Conservation (phyloP, 2,888 invertebrate genomes). For the Junonia oenone region DNA sequence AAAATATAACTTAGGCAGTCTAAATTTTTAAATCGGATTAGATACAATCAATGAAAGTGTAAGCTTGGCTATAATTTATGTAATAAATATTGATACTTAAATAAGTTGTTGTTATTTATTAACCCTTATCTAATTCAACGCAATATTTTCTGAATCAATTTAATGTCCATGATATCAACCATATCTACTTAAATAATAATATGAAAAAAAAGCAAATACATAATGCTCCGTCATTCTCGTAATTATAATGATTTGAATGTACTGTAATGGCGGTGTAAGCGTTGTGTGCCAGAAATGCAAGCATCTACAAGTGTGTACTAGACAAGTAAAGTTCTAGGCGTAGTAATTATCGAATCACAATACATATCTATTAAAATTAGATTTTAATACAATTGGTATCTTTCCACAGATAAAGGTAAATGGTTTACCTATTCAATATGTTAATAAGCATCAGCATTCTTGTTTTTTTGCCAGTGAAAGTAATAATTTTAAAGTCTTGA, state of each 20-base stretch:
- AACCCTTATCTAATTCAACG: not conserved
- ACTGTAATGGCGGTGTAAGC: not conserved
- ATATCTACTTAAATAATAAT: no score
- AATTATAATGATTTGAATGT: not conserved
- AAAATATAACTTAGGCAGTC: conserved; percentile 63
- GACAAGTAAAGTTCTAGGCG: no score
- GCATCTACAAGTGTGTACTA: no score
- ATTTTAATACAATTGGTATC: no score
- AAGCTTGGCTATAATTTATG: conserved; percentile 79
- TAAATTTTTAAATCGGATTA: conserved; percentile 64
- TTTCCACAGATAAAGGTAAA: no score
- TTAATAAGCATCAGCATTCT: not conserved
- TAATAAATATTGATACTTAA: conserved; percentile 77
- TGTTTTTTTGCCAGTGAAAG: not conserved
- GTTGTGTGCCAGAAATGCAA: no score
- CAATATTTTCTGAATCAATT: not conserved
- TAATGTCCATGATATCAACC: not conserved
- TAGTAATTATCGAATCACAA: no score
- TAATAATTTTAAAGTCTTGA: not conserved
- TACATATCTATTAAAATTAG: no score
- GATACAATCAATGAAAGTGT: conserved; percentile 67
- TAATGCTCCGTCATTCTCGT: no score
- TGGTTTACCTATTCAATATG: no score
- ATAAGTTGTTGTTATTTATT: conserved; percentile 41
- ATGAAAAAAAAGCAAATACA: no score